Evolutionary conservation across 64 coral and sea anemone genomes (phyloP).

Genomic region (Catalaphyllia jardinei): DNA sequence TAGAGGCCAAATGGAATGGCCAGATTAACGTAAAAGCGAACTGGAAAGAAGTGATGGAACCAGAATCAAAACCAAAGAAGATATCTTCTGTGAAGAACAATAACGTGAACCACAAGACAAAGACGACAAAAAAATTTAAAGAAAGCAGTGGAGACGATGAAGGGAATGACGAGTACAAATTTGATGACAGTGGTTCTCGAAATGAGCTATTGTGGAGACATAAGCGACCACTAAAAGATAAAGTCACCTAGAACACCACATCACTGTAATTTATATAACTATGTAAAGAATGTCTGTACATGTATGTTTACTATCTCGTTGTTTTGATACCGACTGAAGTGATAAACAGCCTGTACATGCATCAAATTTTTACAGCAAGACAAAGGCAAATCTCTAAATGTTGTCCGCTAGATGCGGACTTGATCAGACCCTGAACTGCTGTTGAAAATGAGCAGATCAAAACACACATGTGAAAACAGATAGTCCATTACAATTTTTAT

Average conservation of each 20-base stretch:
- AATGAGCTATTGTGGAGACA: conserved; percentile 29
- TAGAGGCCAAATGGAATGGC: conserved; percentile 41
- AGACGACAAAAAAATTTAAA: neutral
- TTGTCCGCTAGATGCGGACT: too few species aligned
- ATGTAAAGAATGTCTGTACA: neutral
- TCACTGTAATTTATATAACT: neutral
- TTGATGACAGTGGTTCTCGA: conserved; percentile 27
- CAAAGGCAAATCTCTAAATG: too few species aligned
- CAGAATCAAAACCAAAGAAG: neutral
- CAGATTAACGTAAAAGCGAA: conserved; percentile 46
- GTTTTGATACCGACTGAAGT: too few species aligned
- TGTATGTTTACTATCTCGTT: too few species aligned
- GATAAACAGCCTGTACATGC: too few species aligned
- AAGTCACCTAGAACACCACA: neutral
- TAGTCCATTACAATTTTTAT: neutral
- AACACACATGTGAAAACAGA: too few species aligned
- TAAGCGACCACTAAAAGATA: neutral
- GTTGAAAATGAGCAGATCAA: too few species aligned
- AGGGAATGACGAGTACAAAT: conserved; percentile 20
- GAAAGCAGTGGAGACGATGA: neutral
- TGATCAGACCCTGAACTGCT: too few species aligned
- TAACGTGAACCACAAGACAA: neutral
- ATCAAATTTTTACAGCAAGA: too few species aligned
- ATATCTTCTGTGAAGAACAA: conserved; percentile 3
- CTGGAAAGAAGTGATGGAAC: conserved; percentile 19